Evolutionary conservation across 2,888 invertebrate genomes (phyloP).

Genomic region (Drosophila vallismaia): DNA sequence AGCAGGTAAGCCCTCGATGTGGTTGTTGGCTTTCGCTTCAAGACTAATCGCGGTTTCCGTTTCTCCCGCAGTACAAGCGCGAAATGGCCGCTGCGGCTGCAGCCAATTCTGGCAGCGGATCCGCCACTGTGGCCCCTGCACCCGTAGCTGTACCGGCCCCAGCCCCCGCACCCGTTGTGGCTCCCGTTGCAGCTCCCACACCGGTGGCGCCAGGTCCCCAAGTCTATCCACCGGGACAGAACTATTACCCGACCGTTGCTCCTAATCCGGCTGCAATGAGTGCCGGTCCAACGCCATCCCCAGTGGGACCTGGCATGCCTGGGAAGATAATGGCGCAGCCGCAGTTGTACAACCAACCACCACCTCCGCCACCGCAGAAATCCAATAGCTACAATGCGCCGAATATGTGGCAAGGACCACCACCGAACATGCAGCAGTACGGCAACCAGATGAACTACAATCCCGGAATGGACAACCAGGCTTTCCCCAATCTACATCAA

Average conservation of each 20-base stretch:
- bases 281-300: slow-evolving; percentile 30
- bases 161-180: slow-evolving; percentile 29
- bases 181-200: not conserved
- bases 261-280: not conserved
- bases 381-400: slow-evolving; percentile 15
- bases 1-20: slow-evolving; percentile 73
- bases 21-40: not conserved
- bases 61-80: slow-evolving; percentile 80
- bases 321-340: slow-evolving; percentile 77
- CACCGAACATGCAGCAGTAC: slow-evolving; percentile 7
- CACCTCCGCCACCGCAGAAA: slow-evolving; percentile 62
- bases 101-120: slow-evolving; percentile 10
- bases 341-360: slow-evolving; percentile 80
- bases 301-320: slow-evolving; percentile 28
- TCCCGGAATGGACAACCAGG: slow-evolving; percentile 5
- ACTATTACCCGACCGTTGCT: slow-evolving; percentile 41
- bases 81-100: slow-evolving; percentile 82
- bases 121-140: slow-evolving; percentile 32
- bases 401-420: slow-evolving; percentile 20
- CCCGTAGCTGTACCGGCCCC: slow-evolving; percentile 33
- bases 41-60: not conserved
- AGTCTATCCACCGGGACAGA: slow-evolving; percentile 45
- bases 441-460: slow-evolving; percentile 42
- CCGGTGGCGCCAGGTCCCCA: slow-evolving; percentile 26
- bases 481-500: slow-evolving; percentile 55